Percentiles rank a stretch among this genome's conserved stretches.
Conservation (phyloP, 2,113 vertebrate species). For the Coreoperca whiteheadi region DNA sequence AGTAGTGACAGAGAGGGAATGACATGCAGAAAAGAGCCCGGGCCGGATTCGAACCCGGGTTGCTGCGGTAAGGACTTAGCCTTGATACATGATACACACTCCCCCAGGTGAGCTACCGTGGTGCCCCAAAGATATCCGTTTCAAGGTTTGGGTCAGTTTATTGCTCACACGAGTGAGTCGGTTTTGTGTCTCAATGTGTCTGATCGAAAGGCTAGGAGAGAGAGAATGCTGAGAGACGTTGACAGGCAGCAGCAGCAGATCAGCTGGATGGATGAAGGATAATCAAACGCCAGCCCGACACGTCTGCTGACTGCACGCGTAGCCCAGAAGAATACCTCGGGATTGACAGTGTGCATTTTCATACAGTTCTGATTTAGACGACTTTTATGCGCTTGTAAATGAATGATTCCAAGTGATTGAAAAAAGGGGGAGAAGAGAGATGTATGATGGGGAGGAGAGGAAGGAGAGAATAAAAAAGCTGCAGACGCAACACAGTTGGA, state of each 20-base stretch:
- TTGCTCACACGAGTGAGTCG: not conserved
- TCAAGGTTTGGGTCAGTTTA: not conserved
- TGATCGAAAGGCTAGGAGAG: not conserved
- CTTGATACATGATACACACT: too few relatives aligned
- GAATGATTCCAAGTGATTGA: conserved; percentile 58
- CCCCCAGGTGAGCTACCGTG: too few relatives aligned
- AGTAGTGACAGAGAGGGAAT: too few relatives aligned
- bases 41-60: too few relatives aligned
- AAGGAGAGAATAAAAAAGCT: conserved; percentile 14
- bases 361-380: conserved; percentile 27
- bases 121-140: too few relatives aligned
- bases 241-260: conserved; percentile 38
- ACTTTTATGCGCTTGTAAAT: conserved; percentile 16
- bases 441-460: not conserved
- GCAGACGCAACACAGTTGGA: conserved; percentile 59
- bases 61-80: too few relatives aligned
- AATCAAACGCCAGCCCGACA: conserved; percentile 34
- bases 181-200: not conserved
- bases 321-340: conserved; percentile 21
- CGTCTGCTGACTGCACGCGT: conserved; percentile 49
- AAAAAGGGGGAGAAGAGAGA: conserved; percentile 3
- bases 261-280: conserved; percentile 36
- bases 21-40: too few relatives aligned
- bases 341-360: conserved; percentile 34
- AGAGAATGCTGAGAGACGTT: not conserved